Evolutionary conservation across 2,888 invertebrate species (phyloP).

Genomic region (Lasiommata megera): DNA sequence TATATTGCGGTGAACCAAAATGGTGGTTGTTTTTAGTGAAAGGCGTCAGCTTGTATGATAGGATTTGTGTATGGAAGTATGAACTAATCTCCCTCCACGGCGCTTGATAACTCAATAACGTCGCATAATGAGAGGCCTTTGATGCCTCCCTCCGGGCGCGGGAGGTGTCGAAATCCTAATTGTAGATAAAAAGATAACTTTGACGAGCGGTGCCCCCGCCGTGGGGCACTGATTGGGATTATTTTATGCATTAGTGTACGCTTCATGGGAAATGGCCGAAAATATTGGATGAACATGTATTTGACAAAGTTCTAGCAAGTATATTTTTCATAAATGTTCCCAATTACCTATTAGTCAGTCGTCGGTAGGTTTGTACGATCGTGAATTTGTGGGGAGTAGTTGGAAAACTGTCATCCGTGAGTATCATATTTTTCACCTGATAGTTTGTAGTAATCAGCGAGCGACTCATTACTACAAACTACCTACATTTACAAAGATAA

Average conservation of each 20-base stretch:
- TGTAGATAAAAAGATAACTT: constrained; percentile 81
- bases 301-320: background rate
- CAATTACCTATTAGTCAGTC: too few species aligned
- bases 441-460: too few species aligned
- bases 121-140: constrained; percentile 78
- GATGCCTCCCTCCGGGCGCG: constrained; percentile 48
- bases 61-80: constrained; percentile 81
- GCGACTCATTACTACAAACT: too few species aligned
- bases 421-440: too few species aligned
- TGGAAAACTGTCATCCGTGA: too few species aligned
- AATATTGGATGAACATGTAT: constrained; percentile 8
- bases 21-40: constrained; percentile 73
- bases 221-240: constrained; percentile 33
- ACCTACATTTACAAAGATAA: too few species aligned
- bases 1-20: constrained; percentile 73
- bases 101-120: constrained; percentile 79
- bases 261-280: constrained; percentile 16
- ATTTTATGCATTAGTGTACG: constrained; percentile 23
- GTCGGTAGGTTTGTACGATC: too few species aligned
- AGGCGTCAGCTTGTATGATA: constrained; percentile 82
- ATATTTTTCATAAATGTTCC: too few species aligned
- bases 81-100: constrained; percentile 77
- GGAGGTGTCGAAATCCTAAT: constrained; percentile 79
- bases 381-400: too few species aligned
- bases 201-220: constrained; percentile 44